Evolutionary conservation across 2,888 invertebrate species (phyloP).

Genomic region (Halictus quadricinctus): DNA sequence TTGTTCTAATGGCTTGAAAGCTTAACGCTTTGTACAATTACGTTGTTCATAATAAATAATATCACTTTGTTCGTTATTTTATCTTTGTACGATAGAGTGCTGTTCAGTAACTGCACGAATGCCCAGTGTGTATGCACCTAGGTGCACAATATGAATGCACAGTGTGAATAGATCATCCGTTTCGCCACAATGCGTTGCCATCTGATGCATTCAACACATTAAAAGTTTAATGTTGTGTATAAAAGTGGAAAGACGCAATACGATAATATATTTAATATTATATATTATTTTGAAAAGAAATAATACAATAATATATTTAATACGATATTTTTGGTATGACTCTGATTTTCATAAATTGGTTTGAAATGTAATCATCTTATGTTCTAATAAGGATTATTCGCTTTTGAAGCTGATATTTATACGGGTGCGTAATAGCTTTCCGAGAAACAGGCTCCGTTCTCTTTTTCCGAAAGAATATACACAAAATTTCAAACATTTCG

Average conservation of each 20-base stretch:
- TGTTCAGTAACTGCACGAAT: neutral
- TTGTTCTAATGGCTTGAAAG: too few relatives aligned
- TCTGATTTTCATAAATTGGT: neutral
- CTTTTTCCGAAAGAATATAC: neutral
- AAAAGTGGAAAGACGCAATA: neutral
- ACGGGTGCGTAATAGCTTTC: neutral
- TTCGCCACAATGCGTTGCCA: neutral
- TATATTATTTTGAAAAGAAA: neutral
- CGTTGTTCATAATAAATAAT: neutral
- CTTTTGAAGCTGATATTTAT: neutral
- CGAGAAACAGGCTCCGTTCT: neutral
- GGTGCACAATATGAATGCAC: neutral
- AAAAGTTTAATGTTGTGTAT: neutral
- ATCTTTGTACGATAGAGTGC: too few relatives aligned
- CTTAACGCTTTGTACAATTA: too few relatives aligned
- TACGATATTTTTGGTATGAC: too few relatives aligned
- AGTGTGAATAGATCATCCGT: neutral
- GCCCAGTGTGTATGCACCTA: neutral
- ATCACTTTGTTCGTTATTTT: neutral
- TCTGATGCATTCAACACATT: neutral
- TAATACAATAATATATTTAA: too few relatives aligned
- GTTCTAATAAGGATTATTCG: neutral
- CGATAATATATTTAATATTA: neutral
- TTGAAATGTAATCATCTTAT: neutral
- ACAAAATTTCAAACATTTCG: conserved; percentile 9